Evolutionary conservation across 37 sponge, comb jelly and placozoan genomes (phyloP), one percentile per base, ranked within the genome.

Genomic region (Spongia lamella): DNA sequence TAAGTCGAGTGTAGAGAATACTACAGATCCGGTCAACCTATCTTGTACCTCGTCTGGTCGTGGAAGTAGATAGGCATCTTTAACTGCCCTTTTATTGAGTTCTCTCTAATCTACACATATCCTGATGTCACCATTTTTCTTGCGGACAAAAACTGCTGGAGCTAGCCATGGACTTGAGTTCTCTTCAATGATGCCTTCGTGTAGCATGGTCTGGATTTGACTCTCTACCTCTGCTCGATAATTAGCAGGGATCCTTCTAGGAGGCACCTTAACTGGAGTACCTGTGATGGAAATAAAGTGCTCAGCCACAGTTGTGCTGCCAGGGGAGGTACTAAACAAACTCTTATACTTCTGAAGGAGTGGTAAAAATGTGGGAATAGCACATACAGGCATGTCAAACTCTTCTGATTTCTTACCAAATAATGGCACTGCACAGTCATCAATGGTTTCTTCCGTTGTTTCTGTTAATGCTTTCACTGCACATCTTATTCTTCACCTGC

Each of bases 61-160:
- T 39, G 35, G 56, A 61, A 22, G 58, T 40, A 75, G 58, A 63
- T 75, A 25, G 34, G n/a, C n/a, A n/a, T n/a, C n/a, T n/a, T n/a
- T n/a, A n/a, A n/a, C n/a, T n/a, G n/a, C n/a, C n/a, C n/a, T 60
- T 47, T 72, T 77, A 38, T 77, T 77, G 36, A 75, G 62, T 22
- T 33, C 76, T 9, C 63, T 61, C 58, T 58, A 75, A 3, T 75
- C 76, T 19, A 61, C 36, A 75, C 76, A 75, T 21, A 61, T 36
- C 2, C 63, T 14, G 2, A 75, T 27, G 16, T 20, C 38, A 47
- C 61, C 62, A 7, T 36, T 38, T 30, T 75, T 58, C 38, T 75
- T 75, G 13, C 60, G 36, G 16, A 75, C 63, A 58, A 75, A 58
- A 53, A 75, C 60, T 43, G 39, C 70, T 20, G 83, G 83, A 2